Base-by-base conservation (phyloP, 2,113 vertebrate species). In the Danionella cerebrum region DNA sequence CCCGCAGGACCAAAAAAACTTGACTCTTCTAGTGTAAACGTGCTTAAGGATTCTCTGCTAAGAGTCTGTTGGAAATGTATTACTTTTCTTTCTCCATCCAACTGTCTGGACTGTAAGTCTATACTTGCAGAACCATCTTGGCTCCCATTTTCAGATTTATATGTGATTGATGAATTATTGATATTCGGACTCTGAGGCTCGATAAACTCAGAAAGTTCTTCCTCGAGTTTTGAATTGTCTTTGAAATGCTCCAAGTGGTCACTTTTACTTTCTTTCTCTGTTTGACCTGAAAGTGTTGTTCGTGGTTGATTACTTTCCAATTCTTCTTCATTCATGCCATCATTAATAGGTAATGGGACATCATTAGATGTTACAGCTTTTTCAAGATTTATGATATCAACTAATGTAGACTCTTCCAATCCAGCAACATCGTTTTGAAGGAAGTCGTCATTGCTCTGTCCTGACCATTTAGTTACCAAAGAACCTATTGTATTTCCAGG, bases 21-120 rank as follows among this genome's bases (percentile, higher is more conserved):
- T 14, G 74, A 63, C 38, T 80, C 80, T 1, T 84, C 78, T 42
- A 80, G 68, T 9, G 80, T 77, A 67, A 80, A 80, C 1, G 69
- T 47, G 71, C 79, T 80, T 11, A 76, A 69, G 0, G 54, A 65
- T 24, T 84, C 83, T 67, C 74, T 80, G 48, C 78, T 79, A 5
- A 76, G 70, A 5, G 76, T 72, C 33, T 71, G 76, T 54, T 52
- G 72, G 55, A 80, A 70, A 66, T 39, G 21, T 6, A 76, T 80
- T 41, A 74, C 42, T 48, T 48, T 16, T 2, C 12, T 48, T 33
- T 8, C 44, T 7, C 36, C 55, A 59, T 39, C 75, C 2, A 69
- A 52, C 0, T 6, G 29, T 73, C 18, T 63, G 10, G 59, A 44
- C 24, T 55, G 39, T 11, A 27, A n/a, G 9, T 71, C 58, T 36